phyloP scores from a whole-genome alignment of 30 jellyfish, hydroid and myxozoan genomes.

The Morbakka virulenta region DNA sequence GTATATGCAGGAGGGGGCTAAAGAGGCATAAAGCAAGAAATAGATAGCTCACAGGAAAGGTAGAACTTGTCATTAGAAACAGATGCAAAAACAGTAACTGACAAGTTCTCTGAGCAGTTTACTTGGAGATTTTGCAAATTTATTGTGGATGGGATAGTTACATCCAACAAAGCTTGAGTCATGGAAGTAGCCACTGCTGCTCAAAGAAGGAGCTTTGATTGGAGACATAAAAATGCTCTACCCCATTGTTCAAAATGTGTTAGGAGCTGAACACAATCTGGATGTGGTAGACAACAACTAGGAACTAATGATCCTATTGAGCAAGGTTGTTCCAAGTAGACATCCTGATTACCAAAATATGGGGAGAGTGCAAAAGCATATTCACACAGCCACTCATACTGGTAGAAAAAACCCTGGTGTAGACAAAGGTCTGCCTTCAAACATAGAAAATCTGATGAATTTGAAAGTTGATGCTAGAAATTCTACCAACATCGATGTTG shows the following conservation, averaged over 20 bases:
- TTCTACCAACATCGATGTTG: slow-evolving; percentile 28
- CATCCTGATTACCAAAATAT: not conserved
- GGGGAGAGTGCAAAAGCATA: not conserved
- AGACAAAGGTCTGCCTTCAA: not conserved
- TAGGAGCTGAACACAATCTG: slow-evolving; percentile 30
- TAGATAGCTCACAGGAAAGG: slow-evolving; percentile 17
- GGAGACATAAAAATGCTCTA: slow-evolving; percentile 9
- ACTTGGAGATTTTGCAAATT: slow-evolving; percentile 40
- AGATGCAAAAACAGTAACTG: not conserved
- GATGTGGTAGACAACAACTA: slow-evolving; percentile 19
- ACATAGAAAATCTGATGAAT: slow-evolving; percentile 5
- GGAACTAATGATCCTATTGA: slow-evolving; percentile 5
- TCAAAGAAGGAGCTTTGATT: slow-evolving; percentile 27
- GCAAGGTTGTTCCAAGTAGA: slow-evolving; percentile 13
- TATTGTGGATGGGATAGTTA: slow-evolving; percentile 33
- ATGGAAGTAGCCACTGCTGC: slow-evolving; percentile 8
- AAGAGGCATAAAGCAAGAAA: slow-evolving; percentile 40
- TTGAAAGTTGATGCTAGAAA: slow-evolving; percentile 16
- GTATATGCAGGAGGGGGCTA: slow-evolving; percentile 49
- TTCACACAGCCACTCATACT: not conserved
- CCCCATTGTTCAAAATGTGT: slow-evolving; percentile 39
- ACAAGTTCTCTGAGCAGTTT: slow-evolving; percentile 25
- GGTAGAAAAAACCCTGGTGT: slow-evolving; percentile 3
- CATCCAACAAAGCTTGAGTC: slow-evolving; percentile 29
- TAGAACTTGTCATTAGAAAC: slow-evolving; percentile 8